A percentile compares a stretch with the other conserved stretches of the same genome.
Evolutionary conservation across 2,888 invertebrate genomes (phyloP).

Genomic region (Archaeoteleia sp.): DNA sequence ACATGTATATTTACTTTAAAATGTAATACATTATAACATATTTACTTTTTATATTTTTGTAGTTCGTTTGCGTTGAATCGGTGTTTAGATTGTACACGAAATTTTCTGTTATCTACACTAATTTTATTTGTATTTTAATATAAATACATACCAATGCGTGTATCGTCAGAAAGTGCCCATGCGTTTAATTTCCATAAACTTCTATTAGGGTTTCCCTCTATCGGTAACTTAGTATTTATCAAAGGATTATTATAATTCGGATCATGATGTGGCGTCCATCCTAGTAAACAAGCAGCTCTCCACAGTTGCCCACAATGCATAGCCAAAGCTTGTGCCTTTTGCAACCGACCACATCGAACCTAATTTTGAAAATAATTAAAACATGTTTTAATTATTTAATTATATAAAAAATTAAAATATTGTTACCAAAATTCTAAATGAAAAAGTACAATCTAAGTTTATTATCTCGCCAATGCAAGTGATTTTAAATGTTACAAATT

Average conservation of each 20-base stretch:
- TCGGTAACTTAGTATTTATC: conserved; percentile 75
- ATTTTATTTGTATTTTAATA: background rate
- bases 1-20: no score
- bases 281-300: conserved; percentile 92
- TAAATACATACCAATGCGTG: conserved; percentile 62
- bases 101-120: no score
- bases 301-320: conserved; percentile 92
- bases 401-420: background rate
- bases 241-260: conserved; percentile 79
- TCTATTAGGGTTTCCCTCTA: conserved; percentile 89
- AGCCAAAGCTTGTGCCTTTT: conserved; percentile 89
- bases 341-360: conserved; percentile 90
- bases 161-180: conserved; percentile 76
- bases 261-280: conserved; percentile 92
- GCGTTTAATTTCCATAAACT: conserved; percentile 87
- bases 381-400: background rate
- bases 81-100: no score
- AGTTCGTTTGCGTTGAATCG: no score
- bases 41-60: no score
- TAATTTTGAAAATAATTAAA: conserved; percentile 77
- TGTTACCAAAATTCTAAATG: background rate
- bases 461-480: no score
- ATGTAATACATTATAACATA: no score
- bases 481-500: no score
- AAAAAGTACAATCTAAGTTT: background rate